Base-by-base conservation (phyloP, 1,140 invertebrate species). In the Vanessa atalanta region DNA sequence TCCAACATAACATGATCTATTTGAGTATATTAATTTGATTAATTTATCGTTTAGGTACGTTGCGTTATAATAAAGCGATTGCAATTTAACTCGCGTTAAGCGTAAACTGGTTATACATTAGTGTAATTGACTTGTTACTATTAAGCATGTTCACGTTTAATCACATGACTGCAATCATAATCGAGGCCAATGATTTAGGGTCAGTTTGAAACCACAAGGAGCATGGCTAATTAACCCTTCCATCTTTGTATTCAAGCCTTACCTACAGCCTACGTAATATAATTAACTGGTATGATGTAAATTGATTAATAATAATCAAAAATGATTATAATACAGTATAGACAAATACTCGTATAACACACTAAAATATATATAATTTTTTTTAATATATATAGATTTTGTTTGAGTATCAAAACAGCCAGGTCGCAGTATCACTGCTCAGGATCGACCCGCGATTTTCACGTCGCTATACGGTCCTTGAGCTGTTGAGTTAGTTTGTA, bases 21-120 rank as follows among this genome's bases (percentile, higher is more conserved):
- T 51, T 51, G n/a, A 51, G 14, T 51, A 12, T 51, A 51, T 51
- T 51, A 15, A n/a, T 8, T 57, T 60, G 8, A 26, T 11, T 31
- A 4, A 12, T 5, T 60, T 60, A 60, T 31, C 55, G 11, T 60
- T 60, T 13, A 61, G 13, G 5, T 26, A 43, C 1, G 48, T 51
- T 51, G 48, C 48, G 48, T 51, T 15, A n/a, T 61, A 31, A 61
- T n/a, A 48, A 65, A 65, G 47, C 43, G 63, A 65, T 65, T 23
- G 43, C 43, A 47, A 65, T 48, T 47, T 47, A 65, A 65, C 43
- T 48, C 63, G 11, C 12, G 63, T 65, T 65, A 47, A 26, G 37
- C 43, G 61, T 47, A 43, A 64, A 64, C 53, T 55, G 23, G 55
- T 60, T 60, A 60, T 14, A 26, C 15, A 60, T 60, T 60, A 60